These are phyloP conservation scores for Vanessa cardui DNA, from an alignment of 2,888 invertebrate genomes.

Conservation along the genomic window DNA sequence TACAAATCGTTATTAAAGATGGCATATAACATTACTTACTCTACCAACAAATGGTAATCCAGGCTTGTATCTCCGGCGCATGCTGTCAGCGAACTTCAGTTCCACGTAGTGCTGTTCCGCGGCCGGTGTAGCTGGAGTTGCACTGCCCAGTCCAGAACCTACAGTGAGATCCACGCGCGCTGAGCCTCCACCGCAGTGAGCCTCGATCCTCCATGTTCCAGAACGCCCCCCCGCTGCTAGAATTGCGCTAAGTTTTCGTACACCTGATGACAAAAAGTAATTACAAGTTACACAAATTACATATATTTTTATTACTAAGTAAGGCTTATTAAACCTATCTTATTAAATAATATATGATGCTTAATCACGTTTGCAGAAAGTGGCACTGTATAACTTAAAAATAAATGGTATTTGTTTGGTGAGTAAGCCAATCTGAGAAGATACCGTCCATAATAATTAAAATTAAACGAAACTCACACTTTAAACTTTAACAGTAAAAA, in stretches of 20 bases:
- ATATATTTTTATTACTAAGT: no score
- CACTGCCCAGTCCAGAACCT: conserved; percentile 64
- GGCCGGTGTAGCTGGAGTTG: conserved; percentile 82
- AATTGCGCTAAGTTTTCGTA: conserved; percentile 81
- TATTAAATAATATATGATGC: no score
- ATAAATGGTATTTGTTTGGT: not conserved
- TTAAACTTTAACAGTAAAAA: no score
- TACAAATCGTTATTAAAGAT: no score
- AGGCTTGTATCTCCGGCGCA: conserved; percentile 85
- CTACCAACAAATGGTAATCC: conserved; percentile 86
- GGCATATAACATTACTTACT: conserved; percentile 64
- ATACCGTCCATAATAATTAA: no score
- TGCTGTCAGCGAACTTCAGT: conserved; percentile 84
- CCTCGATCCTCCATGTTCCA: conserved; percentile 84
- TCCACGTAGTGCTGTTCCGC: conserved; percentile 87
- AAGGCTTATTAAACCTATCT: no score
- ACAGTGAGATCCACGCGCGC: conserved; percentile 83
- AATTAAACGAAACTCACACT: no score
- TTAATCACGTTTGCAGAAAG: no score
- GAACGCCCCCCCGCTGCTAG: conserved; percentile 81
- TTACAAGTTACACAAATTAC: no score
- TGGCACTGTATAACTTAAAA: not conserved
- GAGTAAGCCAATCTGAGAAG: no score
- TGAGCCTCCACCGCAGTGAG: conserved; percentile 77
- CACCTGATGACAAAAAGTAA: conserved; percentile 66